These are phyloP conservation scores for Neelides folsomi DNA, from an alignment of 2,888 invertebrate genomes.

Conservation along the genomic window DNA sequence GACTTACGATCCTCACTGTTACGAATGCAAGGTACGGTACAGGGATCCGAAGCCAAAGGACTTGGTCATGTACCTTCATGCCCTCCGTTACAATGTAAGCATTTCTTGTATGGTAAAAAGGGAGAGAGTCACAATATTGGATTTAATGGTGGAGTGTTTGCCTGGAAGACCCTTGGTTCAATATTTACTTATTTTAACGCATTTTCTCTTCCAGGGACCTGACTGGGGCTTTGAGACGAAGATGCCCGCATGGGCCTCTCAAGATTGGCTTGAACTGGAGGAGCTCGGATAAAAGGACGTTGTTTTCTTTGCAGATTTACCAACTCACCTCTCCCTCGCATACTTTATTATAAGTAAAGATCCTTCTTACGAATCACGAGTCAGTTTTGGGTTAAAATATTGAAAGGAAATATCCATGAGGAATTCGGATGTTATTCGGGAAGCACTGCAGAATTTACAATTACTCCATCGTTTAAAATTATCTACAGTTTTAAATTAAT, in stretches of 20 bases:
- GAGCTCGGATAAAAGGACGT: constrained; percentile 36
- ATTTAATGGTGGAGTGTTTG: not conserved
- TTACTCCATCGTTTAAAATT: too few species aligned
- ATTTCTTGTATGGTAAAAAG: constrained; percentile 24
- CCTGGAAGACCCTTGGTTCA: not conserved
- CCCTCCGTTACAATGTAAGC: constrained; percentile 72
- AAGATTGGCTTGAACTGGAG: constrained; percentile 61
- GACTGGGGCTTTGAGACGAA: constrained; percentile 73
- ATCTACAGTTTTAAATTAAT: too few species aligned
- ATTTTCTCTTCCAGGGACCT: constrained; percentile 54
- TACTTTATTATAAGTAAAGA: too few species aligned
- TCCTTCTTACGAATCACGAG: too few species aligned
- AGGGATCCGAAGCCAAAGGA: constrained; percentile 82
- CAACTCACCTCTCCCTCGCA: too few species aligned
- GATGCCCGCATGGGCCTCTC: constrained; percentile 79
- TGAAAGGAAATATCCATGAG: too few species aligned
- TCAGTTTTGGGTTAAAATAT: too few species aligned
- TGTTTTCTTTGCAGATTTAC: too few species aligned
- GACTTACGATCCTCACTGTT: constrained; percentile 72
- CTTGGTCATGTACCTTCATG: constrained; percentile 90
- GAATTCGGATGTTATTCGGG: too few species aligned
- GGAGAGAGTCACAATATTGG: not conserved
- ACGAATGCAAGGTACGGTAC: constrained; percentile 83
- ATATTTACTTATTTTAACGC: not conserved
- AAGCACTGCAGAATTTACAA: too few species aligned